phyloP scores from a whole-genome alignment of 2,113 vertebrate genomes.

The Laterallus jamaicensis region DNA sequence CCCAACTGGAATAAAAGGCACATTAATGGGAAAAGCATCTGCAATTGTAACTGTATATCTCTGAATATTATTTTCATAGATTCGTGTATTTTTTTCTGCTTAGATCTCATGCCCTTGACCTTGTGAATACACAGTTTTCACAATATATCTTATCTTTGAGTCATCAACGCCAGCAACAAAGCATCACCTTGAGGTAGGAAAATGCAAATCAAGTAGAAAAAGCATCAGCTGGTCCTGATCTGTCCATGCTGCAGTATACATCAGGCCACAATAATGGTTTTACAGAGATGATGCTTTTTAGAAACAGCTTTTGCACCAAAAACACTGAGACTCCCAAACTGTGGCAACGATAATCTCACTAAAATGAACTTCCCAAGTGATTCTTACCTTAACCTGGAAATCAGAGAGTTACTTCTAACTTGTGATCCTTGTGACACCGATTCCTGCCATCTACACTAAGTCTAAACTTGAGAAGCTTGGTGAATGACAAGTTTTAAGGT shows the following conservation, averaged over 20 bases:
- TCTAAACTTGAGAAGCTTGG: neutral
- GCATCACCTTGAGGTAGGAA: constrained; percentile 59
- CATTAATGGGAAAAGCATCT: neutral
- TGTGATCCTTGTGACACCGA: neutral
- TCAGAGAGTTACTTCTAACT: neutral
- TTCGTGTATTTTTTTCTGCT: neutral
- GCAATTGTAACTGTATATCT: neutral
- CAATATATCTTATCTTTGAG: constrained; percentile 9
- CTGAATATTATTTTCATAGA: neutral
- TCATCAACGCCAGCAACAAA: constrained; percentile 31
- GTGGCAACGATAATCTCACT: neutral
- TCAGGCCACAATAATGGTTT: constrained; percentile 27
- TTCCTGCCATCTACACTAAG: neutral
- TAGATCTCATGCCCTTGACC: neutral
- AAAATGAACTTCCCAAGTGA: neutral
- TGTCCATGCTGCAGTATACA: neutral
- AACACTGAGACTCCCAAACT: neutral
- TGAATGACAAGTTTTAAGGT: neutral
- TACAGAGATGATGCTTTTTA: neutral
- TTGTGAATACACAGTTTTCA: constrained; percentile 5
- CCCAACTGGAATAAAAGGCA: neutral
- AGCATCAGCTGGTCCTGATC: constrained; percentile 63
- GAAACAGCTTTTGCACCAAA: neutral
- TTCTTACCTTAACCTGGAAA: neutral
- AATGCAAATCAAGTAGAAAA: constrained; percentile 68